Percentiles rank a stretch among this genome's conserved stretches.
These are phyloP conservation scores for Pelecanus crispus DNA, from an alignment of 2,113 vertebrate genomes.

Conservation along the genomic window DNA sequence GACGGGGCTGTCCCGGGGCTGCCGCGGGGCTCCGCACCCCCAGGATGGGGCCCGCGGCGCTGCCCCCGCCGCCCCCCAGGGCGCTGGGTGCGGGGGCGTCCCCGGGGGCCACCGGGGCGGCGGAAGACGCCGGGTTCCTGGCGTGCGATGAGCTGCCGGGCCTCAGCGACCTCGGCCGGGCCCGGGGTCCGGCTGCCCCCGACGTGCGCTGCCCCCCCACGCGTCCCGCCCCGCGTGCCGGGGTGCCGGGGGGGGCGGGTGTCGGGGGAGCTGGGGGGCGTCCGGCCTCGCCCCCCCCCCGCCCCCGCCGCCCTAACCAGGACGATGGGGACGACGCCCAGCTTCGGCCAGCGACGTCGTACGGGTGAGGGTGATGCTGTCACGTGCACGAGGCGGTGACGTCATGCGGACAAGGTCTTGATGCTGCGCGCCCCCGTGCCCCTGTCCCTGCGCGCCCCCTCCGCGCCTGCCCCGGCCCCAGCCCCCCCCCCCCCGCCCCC, in stretches of 20 bases:
- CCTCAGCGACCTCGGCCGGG: neutral
- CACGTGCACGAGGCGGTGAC: neutral
- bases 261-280: neutral
- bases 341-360: neutral
- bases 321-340: neutral
- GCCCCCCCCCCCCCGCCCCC: neutral
- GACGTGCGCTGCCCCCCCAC: neutral
- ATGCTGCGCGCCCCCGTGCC: neutral
- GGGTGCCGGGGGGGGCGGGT: neutral
- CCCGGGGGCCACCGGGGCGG: neutral
- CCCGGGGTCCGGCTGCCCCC: accelerated
- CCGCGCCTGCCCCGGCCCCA: accelerated
- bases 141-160: neutral
- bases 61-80: neutral
- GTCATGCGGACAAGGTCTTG: neutral
- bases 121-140: neutral
- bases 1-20: no score
- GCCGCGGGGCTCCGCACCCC: neutral
- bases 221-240: neutral
- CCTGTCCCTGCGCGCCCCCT: neutral
- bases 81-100: neutral
- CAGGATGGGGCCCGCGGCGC: neutral
- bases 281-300: no score
- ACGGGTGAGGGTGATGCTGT: accelerated
- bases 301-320: neutral